Evolutionary conservation across 2,888 invertebrate species (phyloP).

Genomic region (Apantesis nais): DNA sequence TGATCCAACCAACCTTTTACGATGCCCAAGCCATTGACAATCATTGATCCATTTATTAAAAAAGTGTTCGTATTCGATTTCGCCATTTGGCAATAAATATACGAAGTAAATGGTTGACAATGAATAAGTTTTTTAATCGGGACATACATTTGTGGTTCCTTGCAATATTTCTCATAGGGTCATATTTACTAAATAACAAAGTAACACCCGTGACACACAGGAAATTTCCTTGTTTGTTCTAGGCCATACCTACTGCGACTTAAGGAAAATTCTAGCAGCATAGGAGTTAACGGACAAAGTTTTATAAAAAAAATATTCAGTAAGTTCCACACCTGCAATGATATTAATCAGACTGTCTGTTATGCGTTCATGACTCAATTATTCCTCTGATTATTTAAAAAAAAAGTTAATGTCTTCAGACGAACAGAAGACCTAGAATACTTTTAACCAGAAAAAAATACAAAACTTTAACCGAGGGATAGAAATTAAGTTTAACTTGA

Average conservation of each 20-base stretch:
- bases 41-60: not conserved
- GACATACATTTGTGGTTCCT: not conserved
- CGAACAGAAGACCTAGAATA: too few relatives aligned
- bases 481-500: too few relatives aligned
- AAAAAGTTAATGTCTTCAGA: too few relatives aligned
- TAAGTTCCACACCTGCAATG: not conserved
- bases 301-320: not conserved
- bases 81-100: not conserved
- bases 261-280: conserved; percentile 1
- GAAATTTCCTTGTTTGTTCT: not conserved
- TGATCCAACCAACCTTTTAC: too few relatives aligned
- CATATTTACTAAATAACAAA: not conserved
- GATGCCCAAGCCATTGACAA: not conserved
- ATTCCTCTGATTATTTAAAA: too few relatives aligned
- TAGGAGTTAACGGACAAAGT: too few relatives aligned
- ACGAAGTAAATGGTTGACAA: not conserved
- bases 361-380: too few relatives aligned
- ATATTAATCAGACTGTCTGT: too few relatives aligned
- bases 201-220: not conserved
- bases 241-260: not conserved
- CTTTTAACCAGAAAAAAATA: too few relatives aligned
- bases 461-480: too few relatives aligned
- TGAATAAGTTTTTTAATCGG: not conserved
- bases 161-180: too few relatives aligned
- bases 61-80: not conserved